Evolutionary conservation across 2,888 invertebrate species (phyloP), one percentile per base, ranked within the genome.

Genomic region (Cybosia mesomella): DNA sequence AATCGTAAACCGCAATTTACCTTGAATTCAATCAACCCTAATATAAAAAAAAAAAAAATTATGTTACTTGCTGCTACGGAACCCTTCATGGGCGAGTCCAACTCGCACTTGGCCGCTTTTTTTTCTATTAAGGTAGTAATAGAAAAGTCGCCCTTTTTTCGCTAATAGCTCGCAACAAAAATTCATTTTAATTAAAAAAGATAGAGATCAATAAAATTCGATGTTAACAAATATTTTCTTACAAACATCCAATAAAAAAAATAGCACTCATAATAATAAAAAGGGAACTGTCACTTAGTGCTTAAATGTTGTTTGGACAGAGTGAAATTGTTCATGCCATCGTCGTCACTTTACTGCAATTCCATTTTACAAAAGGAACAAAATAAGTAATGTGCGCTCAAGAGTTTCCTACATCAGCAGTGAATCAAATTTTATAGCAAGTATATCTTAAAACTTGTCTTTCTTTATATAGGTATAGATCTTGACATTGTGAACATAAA

Each of bases 301-400:
- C 43, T 61, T 13, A 54, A 68, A 68, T 65, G 58, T 22, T 61
- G 58, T 67, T 61, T 61, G 57, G 49, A 62, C 62, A 62, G 55
- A 57, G 49, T 61, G 34, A 57, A 64, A 68, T 58, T 60, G 64
- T 55, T 43, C 36, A 18, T 68, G 18, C 43, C 49, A 55, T 61
- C 49, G 28, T 61, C n/a, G 28, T 61, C 43, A 61, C 49, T 28
- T n/a, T n/a, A 49, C 49, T 61, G 61, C 32, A 61, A 32, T 61
- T 61, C 32, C 11, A 21, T 49, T 21, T 13, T n/a, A 61, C 49
- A 28, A 61, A 60, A 49, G 18, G 36, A 18, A 59, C n/a, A 59
- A 43, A 18, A 0, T 39, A 39, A 36, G 39, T 15, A 43, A 43
- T 18, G 18, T 43, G 43, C 18, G 18, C 43, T 43, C 13, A 7